These are phyloP conservation scores for Hucho hucho DNA, from an alignment of 2,113 vertebrate genomes.

Conservation along the genomic window DNA sequence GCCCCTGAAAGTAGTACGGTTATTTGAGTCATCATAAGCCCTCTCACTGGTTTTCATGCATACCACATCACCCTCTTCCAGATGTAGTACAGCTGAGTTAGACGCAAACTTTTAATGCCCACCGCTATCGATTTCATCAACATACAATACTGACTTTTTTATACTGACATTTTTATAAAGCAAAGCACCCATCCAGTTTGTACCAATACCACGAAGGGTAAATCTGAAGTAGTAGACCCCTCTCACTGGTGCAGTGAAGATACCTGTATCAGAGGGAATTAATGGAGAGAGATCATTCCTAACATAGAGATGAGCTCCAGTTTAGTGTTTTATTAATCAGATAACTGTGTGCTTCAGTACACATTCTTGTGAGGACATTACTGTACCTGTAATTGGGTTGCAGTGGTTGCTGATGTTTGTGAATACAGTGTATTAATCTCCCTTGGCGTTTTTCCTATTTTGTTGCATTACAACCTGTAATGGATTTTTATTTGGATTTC, in stretches of 20 bases:
- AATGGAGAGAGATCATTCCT: background rate
- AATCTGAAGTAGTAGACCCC: background rate
- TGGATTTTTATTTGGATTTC: no score
- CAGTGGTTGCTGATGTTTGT: background rate
- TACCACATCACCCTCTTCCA: constrained; percentile 12
- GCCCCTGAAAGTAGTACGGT: background rate
- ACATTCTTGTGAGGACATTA: background rate
- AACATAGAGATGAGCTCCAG: background rate
- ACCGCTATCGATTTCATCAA: background rate
- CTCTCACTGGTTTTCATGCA: background rate
- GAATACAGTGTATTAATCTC: background rate
- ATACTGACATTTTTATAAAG: background rate
- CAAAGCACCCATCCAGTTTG: background rate
- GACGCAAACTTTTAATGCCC: background rate
- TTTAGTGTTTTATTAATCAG: background rate
- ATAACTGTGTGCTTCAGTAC: background rate
- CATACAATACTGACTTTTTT: background rate
- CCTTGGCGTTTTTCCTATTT: no score
- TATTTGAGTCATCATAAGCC: background rate
- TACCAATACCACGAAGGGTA: background rate
- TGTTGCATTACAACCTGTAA: no score
- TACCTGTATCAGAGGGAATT: background rate
- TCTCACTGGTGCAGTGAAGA: background rate
- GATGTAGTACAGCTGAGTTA: constrained; percentile 1
- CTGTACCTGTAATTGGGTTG: background rate